Evolutionary conservation across 1,140 invertebrate species (phyloP), one percentile per base, ranked within the genome.

Genomic region (Drosophila suzukii): DNA sequence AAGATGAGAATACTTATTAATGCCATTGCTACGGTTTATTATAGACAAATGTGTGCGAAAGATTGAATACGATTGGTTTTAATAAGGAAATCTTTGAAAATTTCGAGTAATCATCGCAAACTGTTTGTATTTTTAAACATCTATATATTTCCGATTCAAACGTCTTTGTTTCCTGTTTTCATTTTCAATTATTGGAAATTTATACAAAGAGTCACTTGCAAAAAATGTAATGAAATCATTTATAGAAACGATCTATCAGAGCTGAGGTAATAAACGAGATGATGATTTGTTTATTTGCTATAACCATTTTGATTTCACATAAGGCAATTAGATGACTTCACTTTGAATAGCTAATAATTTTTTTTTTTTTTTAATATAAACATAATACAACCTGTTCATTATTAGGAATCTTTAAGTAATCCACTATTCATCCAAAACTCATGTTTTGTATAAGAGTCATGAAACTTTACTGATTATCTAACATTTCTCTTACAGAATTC

Each of bases 401-500:
- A 20, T 20, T 20, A 20, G 20, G 0, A 20, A 20, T 20, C 20
- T 20, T 20, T 20, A 2, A 1, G 20, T 20, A 20, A 20, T 20
- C 20, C 20, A 0, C 0, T 20, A 20, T 20, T 20, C 20, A 20
- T 20, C 20, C 0, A 20, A 20, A 20, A 20, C 20, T 20, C 20
- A 20, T 20, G 11, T 11, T 38, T 39, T 39, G 13, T n/a, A 13
- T 15, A 41, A 41, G 6, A 41, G n/a, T 41, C 32, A 10, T 43
- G 7, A n/a, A 15, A 10, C 11, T 34, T 2, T 47, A 5, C 20
- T 47, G 20, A 49, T 24, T 27, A 27, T 3, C 13, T 32, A 11
- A 11, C 43, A 49, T 62, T 65, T 66, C 55, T 54, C 6, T 93
- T 93, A 54, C 86, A 96, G 96, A 91, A 97, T 98, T 75, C 96